Conservation (phyloP, 2,888 invertebrate genomes). For the Scaptomyza caliginosa region DNA sequence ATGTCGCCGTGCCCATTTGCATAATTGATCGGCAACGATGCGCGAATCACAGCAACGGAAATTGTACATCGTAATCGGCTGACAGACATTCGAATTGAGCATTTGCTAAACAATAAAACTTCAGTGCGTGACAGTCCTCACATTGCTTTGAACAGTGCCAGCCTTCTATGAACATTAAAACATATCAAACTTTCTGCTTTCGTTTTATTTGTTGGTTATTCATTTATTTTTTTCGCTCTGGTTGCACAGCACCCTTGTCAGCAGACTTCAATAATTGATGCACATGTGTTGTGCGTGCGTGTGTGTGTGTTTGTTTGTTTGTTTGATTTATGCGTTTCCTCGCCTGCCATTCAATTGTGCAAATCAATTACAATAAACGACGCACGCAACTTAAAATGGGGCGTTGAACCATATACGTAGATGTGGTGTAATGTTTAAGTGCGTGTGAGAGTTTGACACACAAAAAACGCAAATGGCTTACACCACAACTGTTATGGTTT, state of each 20-base stretch:
- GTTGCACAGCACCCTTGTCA: conserved; percentile 35
- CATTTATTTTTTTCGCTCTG: conserved; percentile 1
- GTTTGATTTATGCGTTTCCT: conserved; percentile 71
- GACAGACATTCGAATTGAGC: conserved; percentile 53
- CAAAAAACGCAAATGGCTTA: background rate
- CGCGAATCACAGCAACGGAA: conserved; percentile 64
- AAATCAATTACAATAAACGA: conserved; percentile 79
- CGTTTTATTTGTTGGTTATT: background rate
- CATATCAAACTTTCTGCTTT: background rate
- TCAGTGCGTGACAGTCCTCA: conserved; percentile 51
- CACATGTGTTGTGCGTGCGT: conserved; percentile 49
- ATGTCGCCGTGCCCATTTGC: conserved; percentile 68
- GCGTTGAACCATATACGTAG: conserved; percentile 47
- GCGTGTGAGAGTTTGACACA: background rate
- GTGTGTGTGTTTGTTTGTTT: conserved; percentile 17
- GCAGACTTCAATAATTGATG: conserved; percentile 67
- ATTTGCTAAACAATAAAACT: conserved; percentile 62
- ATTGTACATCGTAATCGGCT: conserved; percentile 60
- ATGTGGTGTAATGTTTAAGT: too few relatives aligned
- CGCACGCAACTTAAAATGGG: conserved; percentile 60
- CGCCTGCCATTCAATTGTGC: conserved; percentile 74
- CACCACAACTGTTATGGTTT: too few relatives aligned
- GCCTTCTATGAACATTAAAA: background rate
- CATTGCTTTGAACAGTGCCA: background rate
- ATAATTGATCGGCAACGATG: conserved; percentile 78